Evolutionary conservation across 2,113 vertebrate genomes (phyloP), one percentile per base, ranked within the genome.

Genomic region (Protobothrops mucrosquamatus): DNA sequence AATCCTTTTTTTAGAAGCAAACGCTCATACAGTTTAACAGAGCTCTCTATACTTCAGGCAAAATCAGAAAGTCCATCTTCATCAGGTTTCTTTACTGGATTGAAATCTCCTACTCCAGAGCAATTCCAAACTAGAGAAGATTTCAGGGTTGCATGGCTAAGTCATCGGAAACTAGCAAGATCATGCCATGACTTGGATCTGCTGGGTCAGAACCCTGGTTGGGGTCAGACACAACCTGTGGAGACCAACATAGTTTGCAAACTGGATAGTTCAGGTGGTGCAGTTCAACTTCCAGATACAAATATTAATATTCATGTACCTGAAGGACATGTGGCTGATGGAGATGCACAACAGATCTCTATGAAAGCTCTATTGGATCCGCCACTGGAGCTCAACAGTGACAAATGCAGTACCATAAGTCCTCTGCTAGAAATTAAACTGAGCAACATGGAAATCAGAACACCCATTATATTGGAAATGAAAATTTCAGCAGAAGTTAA

Each of bases 1-100:
- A 99, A 99, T 95, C 99, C 99, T 0, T 99, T 99, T 97, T 99
- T 99, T 95, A 96, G 98, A 85, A 99, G 99, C 95, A 99, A 99
- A 29, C 98, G 99, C 0, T 99, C 99, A 54, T 99, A 99, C 97
- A 99, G 99, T 95, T 96, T 99, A 86, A 99, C 99, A 0, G 99
- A 99, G 86, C 97, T 99, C 29, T 99, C 99, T 0, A 97, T 99
- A 89, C 98, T 99, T 55, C 99, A 99, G 61, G 98, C 99, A 89
- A 98, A 98, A 96, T 97, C 98, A 0, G 95, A 97, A 0, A 48
- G 95, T 5, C 97, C 97, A 0, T 88, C 81, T 0, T 97, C 98
- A 0, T 97, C 95, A 0, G 94, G 98, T 24, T 99, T 99, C 91
- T 99, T 99, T 87, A 96, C 96, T 0, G 98, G 98, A 29, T 95